Evolutionary conservation across 2,113 vertebrate genomes (phyloP).

Genomic region (Climacteris rufus): DNA sequence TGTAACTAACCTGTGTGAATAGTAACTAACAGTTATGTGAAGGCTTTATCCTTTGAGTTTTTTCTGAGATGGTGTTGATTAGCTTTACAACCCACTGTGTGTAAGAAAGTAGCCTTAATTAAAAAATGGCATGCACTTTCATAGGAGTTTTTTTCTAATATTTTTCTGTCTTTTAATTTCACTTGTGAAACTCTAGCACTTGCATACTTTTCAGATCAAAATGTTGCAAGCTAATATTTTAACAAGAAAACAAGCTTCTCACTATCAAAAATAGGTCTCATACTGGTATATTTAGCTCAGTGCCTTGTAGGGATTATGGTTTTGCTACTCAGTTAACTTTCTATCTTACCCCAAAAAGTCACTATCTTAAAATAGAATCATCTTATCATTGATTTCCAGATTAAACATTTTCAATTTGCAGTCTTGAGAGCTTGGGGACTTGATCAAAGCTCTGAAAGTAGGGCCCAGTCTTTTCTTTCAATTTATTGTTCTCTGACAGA

Average conservation of each 20-base stretch:
- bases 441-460: not conserved
- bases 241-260: constrained; percentile 3
- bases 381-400: not conserved
- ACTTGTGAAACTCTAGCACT: not conserved
- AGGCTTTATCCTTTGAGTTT: not conserved
- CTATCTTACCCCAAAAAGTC: not conserved
- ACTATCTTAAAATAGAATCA: constrained; percentile 4
- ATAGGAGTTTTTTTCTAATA: not conserved
- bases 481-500: not conserved
- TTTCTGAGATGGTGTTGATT: not conserved
- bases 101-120: not conserved
- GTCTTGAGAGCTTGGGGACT: not conserved
- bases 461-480: not conserved
- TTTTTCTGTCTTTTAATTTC: not conserved
- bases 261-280: not conserved
- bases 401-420: not conserved
- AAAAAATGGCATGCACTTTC: not conserved
- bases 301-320: not conserved
- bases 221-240: not conserved
- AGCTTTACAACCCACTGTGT: not conserved
- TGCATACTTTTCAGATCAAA: not conserved
- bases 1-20: not conserved
- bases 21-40: not conserved
- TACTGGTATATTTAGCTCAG: constrained; percentile 13
- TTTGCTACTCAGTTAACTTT: not conserved